Percentiles rank a stretch among this genome's conserved stretches.
Evolutionary conservation across 2,888 invertebrate genomes (phyloP).

Genomic region (Drosophila melanosoma): DNA sequence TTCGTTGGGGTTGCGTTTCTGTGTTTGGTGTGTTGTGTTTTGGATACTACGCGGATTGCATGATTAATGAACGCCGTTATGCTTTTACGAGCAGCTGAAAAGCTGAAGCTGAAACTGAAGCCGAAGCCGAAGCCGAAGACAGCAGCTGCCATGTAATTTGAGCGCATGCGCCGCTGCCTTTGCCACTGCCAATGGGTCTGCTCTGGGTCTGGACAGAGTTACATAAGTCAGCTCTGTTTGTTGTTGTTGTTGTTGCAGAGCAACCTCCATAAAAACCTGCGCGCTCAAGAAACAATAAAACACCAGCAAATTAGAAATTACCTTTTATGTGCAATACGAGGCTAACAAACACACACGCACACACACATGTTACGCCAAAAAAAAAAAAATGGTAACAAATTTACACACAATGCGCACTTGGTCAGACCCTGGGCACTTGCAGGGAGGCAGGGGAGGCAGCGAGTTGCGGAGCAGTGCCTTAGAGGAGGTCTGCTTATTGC

Average conservation of each 20-base stretch:
- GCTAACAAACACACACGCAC: constrained; percentile 32
- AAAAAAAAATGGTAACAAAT: constrained; percentile 70
- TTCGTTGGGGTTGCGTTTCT: constrained; percentile 44
- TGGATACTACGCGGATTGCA: constrained; percentile 58
- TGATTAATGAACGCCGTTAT: constrained; percentile 81
- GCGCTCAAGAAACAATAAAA: constrained; percentile 76
- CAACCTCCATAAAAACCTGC: constrained; percentile 61
- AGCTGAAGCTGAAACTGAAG: constrained; percentile 23
- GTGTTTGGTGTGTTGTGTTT: constrained; percentile 23
- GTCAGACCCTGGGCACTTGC: constrained; percentile 32
- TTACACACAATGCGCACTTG: constrained; percentile 74
- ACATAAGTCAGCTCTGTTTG: constrained; percentile 25
- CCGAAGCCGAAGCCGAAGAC: constrained; percentile 21
- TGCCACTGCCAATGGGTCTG: constrained; percentile 43
- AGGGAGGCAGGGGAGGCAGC: neutral
- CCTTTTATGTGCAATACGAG: constrained; percentile 73
- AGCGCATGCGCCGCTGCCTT: constrained; percentile 71
- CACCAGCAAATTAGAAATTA: constrained; percentile 79
- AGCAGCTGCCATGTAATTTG: constrained; percentile 68
- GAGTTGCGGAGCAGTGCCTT: neutral
- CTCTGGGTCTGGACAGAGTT: constrained; percentile 46
- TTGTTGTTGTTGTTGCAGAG: constrained; percentile 7
- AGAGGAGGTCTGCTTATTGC: constrained; percentile 15
- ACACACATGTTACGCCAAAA: constrained; percentile 6
- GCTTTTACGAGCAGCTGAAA: constrained; percentile 69